Evolutionary conservation across 2,888 invertebrate genomes (phyloP), one percentile per base, ranked within the genome.

Genomic region (Temnothorax ravouxi): DNA sequence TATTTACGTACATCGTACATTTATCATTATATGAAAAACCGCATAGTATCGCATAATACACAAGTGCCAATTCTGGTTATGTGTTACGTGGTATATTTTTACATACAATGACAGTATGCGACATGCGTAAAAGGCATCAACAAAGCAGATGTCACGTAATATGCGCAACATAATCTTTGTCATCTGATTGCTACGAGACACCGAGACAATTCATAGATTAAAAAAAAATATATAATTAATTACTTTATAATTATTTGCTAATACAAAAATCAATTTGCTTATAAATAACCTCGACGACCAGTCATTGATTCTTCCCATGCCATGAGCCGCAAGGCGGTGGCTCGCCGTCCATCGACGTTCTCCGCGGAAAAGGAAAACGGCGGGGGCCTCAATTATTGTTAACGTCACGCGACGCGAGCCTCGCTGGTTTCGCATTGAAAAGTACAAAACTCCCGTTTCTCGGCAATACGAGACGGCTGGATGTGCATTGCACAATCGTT

Each of bases 371-470:
- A 54, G 50, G 38, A 64, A 84, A 66, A 76, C 56, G 29, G 25
- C 34, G 52, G 29, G 41, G 29, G 56, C 38, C n/a, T 64, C 38
- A 61, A 89, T 88, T 84, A 79, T 89, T 88, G 90, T 92, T 91
- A 91, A 81, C 88, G 88, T 88, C 91, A 92, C 89, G 91, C 89
- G 90, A 92, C 61, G 34, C 74, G 74, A 18, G 34, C 8, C 59
- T 85, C 87, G 84, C 67, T 79, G 84, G 74, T 85, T 83, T 59
- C 41, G 87, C 88, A 87, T 88, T 87, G 91, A 88, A 85, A 86
- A 87, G 88, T 89, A 80, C 59, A 85, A 89, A 83, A 88, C 86
- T 88, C 86, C 90, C 79, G 82, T 87, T 79, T 85, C 83, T 72
- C 76, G 64, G 54, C 76, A 38, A 56, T 34, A 77, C 67, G 56